Evolutionary conservation across 2,888 invertebrate genomes (phyloP).

Genomic region (Agrochola litura): DNA sequence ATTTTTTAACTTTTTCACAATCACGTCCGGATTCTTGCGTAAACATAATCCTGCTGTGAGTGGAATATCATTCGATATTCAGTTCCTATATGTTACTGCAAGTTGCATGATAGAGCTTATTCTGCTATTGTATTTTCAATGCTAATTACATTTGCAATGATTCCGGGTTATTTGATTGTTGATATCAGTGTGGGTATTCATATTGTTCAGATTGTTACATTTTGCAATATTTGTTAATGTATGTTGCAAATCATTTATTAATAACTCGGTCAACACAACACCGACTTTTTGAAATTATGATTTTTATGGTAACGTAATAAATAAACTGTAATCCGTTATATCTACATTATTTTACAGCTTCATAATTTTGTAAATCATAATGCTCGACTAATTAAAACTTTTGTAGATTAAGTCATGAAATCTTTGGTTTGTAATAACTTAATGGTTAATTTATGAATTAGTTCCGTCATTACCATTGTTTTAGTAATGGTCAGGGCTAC

Average conservation of each 20-base stretch:
- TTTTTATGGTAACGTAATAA: conserved; percentile 14
- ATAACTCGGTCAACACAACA: conserved; percentile 28
- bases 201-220: conserved; percentile 13
- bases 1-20: conserved; percentile 57
- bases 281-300: conserved; percentile 4
- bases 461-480: conserved; percentile 59
- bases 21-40: conserved; percentile 61
- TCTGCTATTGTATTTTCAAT: conserved; percentile 40
- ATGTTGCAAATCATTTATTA: conserved; percentile 23
- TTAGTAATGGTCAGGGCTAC: conserved; percentile 72
- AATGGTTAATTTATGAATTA: conserved; percentile 71
- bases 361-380: conserved; percentile 41
- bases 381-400: conserved; percentile 23
- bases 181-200: conserved; percentile 1
- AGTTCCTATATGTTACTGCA: conserved; percentile 45
- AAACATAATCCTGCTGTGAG: conserved; percentile 51
- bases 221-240: conserved; percentile 17
- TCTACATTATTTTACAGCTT: conserved; percentile 12
- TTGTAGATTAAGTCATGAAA: conserved; percentile 40
- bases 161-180: conserved; percentile 44
- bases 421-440: conserved; percentile 52
- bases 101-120: conserved; percentile 47
- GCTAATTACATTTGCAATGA: conserved; percentile 46
- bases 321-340: conserved; percentile 11
- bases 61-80: conserved; percentile 34